phyloP scores from a whole-genome alignment of 2,888 invertebrate species.

The Latheticus oryzae region DNA sequence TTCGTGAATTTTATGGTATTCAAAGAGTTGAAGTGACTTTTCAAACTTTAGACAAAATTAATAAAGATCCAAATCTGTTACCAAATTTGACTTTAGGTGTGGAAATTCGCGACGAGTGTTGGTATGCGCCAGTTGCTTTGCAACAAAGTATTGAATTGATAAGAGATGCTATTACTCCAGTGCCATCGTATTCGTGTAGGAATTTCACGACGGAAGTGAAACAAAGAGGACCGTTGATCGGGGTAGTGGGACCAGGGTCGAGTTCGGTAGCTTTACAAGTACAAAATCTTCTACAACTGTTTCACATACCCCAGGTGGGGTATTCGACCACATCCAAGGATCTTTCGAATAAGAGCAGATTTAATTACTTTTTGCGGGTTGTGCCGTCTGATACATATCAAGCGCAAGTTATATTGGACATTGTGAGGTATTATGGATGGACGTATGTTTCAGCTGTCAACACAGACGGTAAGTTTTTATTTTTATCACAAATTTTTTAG shows the following conservation, averaged over 20 bases:
- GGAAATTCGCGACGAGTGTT: constrained; percentile 83
- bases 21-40: constrained; percentile 77
- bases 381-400: constrained; percentile 84
- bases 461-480: constrained; percentile 76
- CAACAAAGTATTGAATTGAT: constrained; percentile 83
- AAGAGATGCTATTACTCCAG: constrained; percentile 73
- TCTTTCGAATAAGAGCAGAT: constrained; percentile 79
- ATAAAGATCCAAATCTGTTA: constrained; percentile 70
- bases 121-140: constrained; percentile 83
- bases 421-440: constrained; percentile 78
- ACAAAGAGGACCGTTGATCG: constrained; percentile 69
- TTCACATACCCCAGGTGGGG: constrained; percentile 76
- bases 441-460: constrained; percentile 82
- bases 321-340: constrained; percentile 83
- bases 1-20: constrained; percentile 81
- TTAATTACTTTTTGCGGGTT: constrained; percentile 81
- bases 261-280: constrained; percentile 78
- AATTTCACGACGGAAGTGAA: constrained; percentile 18
- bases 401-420: constrained; percentile 78
- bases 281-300: constrained; percentile 81
- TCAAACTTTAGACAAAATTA: constrained; percentile 74
- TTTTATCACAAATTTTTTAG: not conserved
- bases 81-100: constrained; percentile 72
- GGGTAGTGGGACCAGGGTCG: constrained; percentile 81
- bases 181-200: constrained; percentile 49